These are phyloP conservation scores for Microctonus hyperodae DNA, from an alignment of 2,888 invertebrate genomes.

Conservation along the genomic window DNA sequence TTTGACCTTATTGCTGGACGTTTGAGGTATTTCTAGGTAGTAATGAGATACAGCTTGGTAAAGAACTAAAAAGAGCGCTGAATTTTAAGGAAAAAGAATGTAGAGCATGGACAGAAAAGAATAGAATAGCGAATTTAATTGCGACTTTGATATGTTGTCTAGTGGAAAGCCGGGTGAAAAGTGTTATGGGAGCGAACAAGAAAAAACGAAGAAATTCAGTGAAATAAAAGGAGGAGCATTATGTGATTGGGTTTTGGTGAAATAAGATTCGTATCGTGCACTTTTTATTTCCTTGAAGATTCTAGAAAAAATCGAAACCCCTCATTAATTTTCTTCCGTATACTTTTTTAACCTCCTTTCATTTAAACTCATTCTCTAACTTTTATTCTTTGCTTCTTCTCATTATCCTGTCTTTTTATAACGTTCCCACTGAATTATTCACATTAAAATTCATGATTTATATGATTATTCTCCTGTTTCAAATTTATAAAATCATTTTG, in stretches of 20 bases:
- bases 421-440: conserved; percentile 3
- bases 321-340: not conserved
- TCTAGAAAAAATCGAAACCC: not conserved
- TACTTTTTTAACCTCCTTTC: not conserved
- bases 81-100: not conserved
- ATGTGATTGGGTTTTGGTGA: conserved; percentile 17
- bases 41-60: not conserved
- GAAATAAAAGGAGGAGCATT: not conserved
- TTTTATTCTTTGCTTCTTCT: not conserved
- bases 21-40: not conserved
- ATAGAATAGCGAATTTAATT: conserved; percentile 18
- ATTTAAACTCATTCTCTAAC: not conserved
- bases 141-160: conserved; percentile 1
- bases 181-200: not conserved
- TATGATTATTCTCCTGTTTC: not conserved
- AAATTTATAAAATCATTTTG: not conserved
- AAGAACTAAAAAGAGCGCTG: not conserved
- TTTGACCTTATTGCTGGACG: conserved; percentile 5
- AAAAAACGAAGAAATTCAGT: conserved; percentile 2
- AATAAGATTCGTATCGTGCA: conserved; percentile 29
- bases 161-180: conserved; percentile 1
- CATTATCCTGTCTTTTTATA: not conserved
- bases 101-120: not conserved
- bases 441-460: not conserved
- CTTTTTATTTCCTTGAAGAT: conserved; percentile 9